Percentiles rank a stretch among this genome's conserved stretches.
Evolutionary conservation across 2,888 invertebrate genomes (phyloP).

Genomic region (Cryptocheilus praepositus): DNA sequence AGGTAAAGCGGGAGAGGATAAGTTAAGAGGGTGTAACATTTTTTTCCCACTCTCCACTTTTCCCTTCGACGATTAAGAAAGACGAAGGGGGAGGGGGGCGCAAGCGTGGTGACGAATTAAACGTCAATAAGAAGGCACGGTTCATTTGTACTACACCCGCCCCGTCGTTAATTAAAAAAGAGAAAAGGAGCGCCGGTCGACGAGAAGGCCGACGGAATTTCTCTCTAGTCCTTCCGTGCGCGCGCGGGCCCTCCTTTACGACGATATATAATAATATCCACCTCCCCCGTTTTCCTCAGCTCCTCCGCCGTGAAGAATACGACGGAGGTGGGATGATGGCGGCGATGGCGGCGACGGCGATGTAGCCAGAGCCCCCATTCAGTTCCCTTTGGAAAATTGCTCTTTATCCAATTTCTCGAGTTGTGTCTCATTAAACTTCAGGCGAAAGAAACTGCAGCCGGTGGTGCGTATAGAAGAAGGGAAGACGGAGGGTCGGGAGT

Average conservation of each 20-base stretch:
- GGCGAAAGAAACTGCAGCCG: slow-evolving; percentile 64
- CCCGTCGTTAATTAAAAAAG: slow-evolving; percentile 56
- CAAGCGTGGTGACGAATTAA: slow-evolving; percentile 53
- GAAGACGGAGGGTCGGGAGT: slow-evolving; percentile 23
- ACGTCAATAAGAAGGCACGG: slow-evolving; percentile 61
- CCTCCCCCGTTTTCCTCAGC: slow-evolving; percentile 31
- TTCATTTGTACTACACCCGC: slow-evolving; percentile 54
- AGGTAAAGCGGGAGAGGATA: neutral
- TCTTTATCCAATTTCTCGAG: slow-evolving; percentile 74
- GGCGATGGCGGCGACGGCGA: slow-evolving; percentile 5
- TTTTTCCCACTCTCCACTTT: neutral
- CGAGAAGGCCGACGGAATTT: slow-evolving; percentile 14
- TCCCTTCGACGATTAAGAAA: neutral
- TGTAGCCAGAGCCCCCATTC: slow-evolving; percentile 51
- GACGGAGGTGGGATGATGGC: slow-evolving; percentile 10
- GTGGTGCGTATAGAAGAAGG: slow-evolving; percentile 20
- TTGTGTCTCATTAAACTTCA: slow-evolving; percentile 72
- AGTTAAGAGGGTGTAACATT: too few relatives aligned
- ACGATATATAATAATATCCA: slow-evolving; percentile 6
- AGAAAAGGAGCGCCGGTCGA: slow-evolving; percentile 8
- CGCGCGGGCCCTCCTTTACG: slow-evolving; percentile 5
- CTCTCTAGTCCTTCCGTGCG: neutral
- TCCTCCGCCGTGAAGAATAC: slow-evolving; percentile 21
- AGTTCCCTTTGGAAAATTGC: slow-evolving; percentile 69
- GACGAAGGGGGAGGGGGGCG: slow-evolving; percentile 14